Percentiles rank a stretch among this genome's conserved stretches.
Conservation (phyloP, 1,140 invertebrate genomes). For the Metaphire vulgaris region DNA sequence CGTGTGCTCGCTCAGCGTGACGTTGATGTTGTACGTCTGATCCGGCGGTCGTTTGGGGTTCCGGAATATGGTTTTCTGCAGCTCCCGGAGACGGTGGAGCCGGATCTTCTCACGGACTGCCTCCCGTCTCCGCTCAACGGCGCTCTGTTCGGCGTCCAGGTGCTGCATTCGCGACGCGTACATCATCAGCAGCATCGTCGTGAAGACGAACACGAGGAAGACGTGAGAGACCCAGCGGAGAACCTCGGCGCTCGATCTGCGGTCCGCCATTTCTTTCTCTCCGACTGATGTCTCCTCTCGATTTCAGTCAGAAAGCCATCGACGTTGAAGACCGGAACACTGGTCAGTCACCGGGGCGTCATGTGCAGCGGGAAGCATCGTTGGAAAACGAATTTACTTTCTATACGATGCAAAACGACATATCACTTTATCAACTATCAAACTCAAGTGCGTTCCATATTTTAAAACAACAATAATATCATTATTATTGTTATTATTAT, state of each 20-base stretch:
- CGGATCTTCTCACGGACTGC: conserved; percentile 9
- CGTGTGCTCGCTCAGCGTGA: conserved; percentile 24
- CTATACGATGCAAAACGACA: no score
- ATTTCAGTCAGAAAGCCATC: no score
- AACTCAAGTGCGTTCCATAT: no score
- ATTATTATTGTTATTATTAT: no score
- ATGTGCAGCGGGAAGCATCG: no score
- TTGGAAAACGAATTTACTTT: no score
- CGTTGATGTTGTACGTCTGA: conserved; percentile 29
- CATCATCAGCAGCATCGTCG: conserved; percentile 20
- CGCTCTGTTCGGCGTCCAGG: background rate
- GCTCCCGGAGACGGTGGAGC: conserved; percentile 15
- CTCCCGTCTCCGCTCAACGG: background rate
- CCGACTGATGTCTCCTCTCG: no score
- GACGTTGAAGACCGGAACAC: no score
- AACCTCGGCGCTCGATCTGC: background rate
- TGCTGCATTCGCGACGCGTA: conserved; percentile 2
- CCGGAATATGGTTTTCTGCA: conserved; percentile 27
- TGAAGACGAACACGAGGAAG: conserved; percentile 27
- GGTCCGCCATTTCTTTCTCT: background rate
- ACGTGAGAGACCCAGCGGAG: conserved; percentile 8
- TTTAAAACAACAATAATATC: no score
- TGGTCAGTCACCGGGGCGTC: no score
- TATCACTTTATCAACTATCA: no score
- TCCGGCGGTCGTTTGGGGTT: conserved; percentile 26